These are phyloP conservation scores for Melanotaenia duboulayi DNA, from an alignment of 2,113 vertebrate genomes.

Conservation along the genomic window DNA sequence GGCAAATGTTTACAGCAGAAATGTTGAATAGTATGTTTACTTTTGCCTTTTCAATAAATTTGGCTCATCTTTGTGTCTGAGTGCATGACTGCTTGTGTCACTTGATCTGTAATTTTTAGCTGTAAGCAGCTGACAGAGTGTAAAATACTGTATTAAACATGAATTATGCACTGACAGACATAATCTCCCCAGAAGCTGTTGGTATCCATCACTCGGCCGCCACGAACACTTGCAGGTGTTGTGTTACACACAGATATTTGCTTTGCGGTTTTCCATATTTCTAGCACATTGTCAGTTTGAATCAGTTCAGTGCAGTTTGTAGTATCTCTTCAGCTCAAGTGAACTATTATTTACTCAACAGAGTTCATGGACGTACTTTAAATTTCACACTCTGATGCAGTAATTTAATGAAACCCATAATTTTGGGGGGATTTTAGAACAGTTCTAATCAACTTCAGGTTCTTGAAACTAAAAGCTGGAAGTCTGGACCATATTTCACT, in stretches of 20 bases:
- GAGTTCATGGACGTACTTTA: not conserved
- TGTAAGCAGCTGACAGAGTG: not conserved
- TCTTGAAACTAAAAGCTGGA: slow-evolving; percentile 6
- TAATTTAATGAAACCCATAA: not conserved
- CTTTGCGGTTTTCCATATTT: not conserved
- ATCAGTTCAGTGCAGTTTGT: not conserved
- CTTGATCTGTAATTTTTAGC: not conserved
- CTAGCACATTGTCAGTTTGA: not conserved
- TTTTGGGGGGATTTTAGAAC: not conserved
- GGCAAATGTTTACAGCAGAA: not conserved
- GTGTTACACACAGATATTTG: not conserved
- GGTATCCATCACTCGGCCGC: slow-evolving; percentile 1
- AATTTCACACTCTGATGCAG: slow-evolving; percentile 3
- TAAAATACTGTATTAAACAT: not conserved
- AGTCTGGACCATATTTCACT: not conserved
- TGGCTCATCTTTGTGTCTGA: slow-evolving; percentile 1
- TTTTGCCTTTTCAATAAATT: not conserved
- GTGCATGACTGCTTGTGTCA: not conserved
- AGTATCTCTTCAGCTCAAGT: not conserved
- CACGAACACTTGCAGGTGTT: not conserved
- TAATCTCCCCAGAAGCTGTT: not conserved
- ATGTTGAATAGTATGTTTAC: not conserved
- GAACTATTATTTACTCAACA: not conserved
- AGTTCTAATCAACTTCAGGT: not conserved
- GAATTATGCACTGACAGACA: slow-evolving; percentile 1